phyloP scores from a whole-genome alignment of 1,140 invertebrate genomes.

The Lepidurus arcticus region DNA sequence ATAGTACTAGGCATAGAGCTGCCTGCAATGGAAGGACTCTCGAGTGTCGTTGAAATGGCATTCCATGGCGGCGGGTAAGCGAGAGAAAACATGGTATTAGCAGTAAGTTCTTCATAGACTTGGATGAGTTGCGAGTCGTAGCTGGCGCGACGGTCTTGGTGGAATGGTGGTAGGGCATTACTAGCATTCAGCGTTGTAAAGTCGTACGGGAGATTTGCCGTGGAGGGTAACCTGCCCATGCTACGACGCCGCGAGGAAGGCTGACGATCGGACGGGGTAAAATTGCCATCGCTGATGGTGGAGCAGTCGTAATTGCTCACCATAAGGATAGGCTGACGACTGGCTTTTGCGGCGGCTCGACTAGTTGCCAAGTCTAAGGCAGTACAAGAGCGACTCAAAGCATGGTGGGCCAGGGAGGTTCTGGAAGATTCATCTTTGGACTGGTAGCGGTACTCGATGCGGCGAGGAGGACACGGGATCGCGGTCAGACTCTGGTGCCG shows the following conservation, averaged over 20 bases:
- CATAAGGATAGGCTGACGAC: not conserved
- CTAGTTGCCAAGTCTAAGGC: not conserved
- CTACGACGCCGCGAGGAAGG: not conserved
- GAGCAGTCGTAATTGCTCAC: constrained; percentile 8
- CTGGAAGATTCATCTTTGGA: constrained; percentile 1
- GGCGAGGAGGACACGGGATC: not conserved
- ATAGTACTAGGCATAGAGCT: not conserved
- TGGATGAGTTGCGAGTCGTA: not conserved
- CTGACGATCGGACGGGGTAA: not conserved
- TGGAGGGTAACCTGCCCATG: not conserved
- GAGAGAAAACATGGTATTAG: not conserved
- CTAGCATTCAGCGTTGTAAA: not conserved
- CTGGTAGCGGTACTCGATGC: not conserved
- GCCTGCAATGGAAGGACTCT: not conserved
- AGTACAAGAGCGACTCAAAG: not conserved
- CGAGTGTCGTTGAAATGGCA: not conserved
- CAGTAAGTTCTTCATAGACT: not conserved
- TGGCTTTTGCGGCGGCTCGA: not conserved
- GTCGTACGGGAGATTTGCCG: not conserved
- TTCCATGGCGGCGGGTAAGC: not conserved
- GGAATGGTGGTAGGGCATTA: not conserved
- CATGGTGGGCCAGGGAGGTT: not conserved
- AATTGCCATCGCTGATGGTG: not conserved
- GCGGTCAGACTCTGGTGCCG: not conserved
- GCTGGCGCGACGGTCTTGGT: not conserved